phyloP scores from a whole-genome alignment of 1,140 invertebrate genomes.

The Drosophila neocordata region DNA sequence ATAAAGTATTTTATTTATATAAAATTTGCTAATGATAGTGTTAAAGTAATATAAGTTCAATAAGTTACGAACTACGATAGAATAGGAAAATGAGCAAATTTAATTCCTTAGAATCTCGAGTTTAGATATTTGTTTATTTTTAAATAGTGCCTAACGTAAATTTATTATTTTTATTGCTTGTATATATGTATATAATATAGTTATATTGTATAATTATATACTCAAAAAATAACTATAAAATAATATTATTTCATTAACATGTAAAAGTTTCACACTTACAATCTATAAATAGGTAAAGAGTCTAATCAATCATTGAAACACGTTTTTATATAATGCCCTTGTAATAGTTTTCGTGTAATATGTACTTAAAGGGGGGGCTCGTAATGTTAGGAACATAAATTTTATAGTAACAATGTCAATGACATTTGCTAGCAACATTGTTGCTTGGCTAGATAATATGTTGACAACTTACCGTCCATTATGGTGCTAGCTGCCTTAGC shows the following conservation, averaged over 20 bases:
- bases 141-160: too few relatives aligned
- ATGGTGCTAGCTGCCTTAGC: conserved; percentile 57
- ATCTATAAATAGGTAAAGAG: not conserved
- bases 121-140: too few relatives aligned
- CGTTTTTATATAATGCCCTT: conserved; percentile 39
- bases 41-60: too few relatives aligned
- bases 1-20: not conserved
- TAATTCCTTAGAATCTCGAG: too few relatives aligned
- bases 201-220: too few relatives aligned
- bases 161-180: too few relatives aligned
- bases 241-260: too few relatives aligned
- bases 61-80: too few relatives aligned
- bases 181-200: too few relatives aligned
- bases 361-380: conserved; percentile 22
- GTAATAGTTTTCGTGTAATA: not conserved
- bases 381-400: not conserved
- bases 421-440: conserved; percentile 32
- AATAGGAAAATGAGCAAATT: too few relatives aligned
- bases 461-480: conserved; percentile 70
- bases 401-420: conserved; percentile 41
- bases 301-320: not conserved
- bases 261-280: not conserved
- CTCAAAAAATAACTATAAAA: too few relatives aligned
- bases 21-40: not conserved
- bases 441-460: conserved; percentile 18